Evolutionary conservation across 1,140 invertebrate species (phyloP), one percentile per base, ranked within the genome.

Genomic region (Aphidius gifuensis): DNA sequence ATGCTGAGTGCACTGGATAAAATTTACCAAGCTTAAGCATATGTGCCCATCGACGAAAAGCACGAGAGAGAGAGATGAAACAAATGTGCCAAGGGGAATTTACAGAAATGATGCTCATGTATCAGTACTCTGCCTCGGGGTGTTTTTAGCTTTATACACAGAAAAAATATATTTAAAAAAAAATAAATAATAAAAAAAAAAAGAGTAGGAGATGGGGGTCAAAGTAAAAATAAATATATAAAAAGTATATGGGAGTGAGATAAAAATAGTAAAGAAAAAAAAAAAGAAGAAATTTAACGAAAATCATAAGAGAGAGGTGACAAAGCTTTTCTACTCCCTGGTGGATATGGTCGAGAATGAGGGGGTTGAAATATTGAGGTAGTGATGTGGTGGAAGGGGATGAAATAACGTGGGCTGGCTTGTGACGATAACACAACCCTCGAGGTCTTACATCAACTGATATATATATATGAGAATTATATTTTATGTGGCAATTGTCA

Each of bases 401-500:
- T 65, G 40, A 68, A 71, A 72, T 69, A 65, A 69, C 63, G 66
- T 64, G 62, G 66, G 62, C 68, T 71, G 71, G 64, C 60, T 66
- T 57, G 61, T 51, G 54, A 68, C 63, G 71, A 73, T 73, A 73
- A 71, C 70, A 61, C 61, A 60, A 49, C 16, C 46, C 32, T 23
- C 44, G 58, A 66, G 66, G 65, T 71, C 68, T 69, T 69, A 65
- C 60, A 64, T 67, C 46, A 6, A 58, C 49, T n/a, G 54, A 65
- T 68, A 65, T 65, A 68, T 65, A 58, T 64, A 39, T 23, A 56
- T 40, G 45, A 60, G 23, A 44, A 40, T 44, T 61, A 58, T 62
- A 65, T 61, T 67, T 65, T 58, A 60, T 55, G 60, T 40, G 49
- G 46, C 23, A 61, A 50, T 45, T 38, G 39, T 55, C 43, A 39